Evolutionary conservation across 2,113 vertebrate species (phyloP), one percentile per base, ranked within the genome.

Genomic region (Megaceryle torquata): DNA sequence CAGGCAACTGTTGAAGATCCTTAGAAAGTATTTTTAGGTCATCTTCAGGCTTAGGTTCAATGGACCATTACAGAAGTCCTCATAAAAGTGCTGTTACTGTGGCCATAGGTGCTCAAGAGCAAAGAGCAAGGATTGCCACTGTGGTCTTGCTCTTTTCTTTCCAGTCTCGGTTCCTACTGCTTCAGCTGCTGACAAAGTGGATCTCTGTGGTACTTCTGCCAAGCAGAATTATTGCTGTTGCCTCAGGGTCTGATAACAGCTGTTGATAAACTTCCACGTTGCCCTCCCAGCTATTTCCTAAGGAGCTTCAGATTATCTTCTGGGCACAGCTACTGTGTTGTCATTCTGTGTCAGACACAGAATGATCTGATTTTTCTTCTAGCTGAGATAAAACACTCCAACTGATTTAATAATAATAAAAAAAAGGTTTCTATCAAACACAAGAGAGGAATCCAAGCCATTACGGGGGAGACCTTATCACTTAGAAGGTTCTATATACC

Each of bases 181-280:
- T 94, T 74, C 71, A 63, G 0, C 16, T 67, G 50, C 82, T 90
- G 92, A 54, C 88, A 88, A 35, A 50, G n/a, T 50, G 39, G 46
- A 70, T 69, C 59, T 88, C 50, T 41, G 4, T 6, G 77, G 64
- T 43, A 56, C 67, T 65, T 80, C 71, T 88, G 91, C 82, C 86
- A 88, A 81, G 59, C 28, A 83, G 92, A 95, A 90, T 70, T 91
- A 90, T n/a, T 88, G 82, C 79, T 80, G 11, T 69, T 79, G 76
- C 88, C 61, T 92, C 59, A 54, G 75, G 76, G 41, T 61, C 71
- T 61, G 71, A 89, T 80, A 44, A 44, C 14, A 96, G 76, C 31
- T 93, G 79, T 71, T 85, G 57, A 63, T 91, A 90, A 91, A 89
- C 71, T 80, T 88, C 80, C 71, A 93, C 54, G 29, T 46, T 61